These are phyloP conservation scores for Venustoraphidia nigricollis DNA, from an alignment of 2,888 invertebrate genomes.

Conservation along the genomic window DNA sequence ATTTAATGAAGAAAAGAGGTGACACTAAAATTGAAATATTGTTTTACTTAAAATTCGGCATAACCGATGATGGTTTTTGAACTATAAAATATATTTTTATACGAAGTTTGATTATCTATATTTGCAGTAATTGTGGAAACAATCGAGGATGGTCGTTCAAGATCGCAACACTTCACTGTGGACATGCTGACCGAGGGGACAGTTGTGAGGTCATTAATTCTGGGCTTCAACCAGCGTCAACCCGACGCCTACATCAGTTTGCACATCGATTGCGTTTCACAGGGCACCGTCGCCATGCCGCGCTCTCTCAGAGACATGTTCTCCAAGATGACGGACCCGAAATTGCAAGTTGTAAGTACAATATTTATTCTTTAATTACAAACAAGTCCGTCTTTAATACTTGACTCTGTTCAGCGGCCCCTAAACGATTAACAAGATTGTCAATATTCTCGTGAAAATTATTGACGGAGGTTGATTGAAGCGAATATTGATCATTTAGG, in stretches of 20 bases:
- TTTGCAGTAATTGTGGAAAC: constrained; percentile 50
- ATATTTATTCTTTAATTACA: not conserved
- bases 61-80: too few species aligned
- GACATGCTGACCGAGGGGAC: constrained; percentile 36
- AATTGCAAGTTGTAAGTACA: constrained; percentile 39
- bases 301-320: constrained; percentile 40
- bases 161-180: constrained; percentile 44
- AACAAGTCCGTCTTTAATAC: too few species aligned
- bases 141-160: constrained; percentile 37
- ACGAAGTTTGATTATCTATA: constrained; percentile 1
- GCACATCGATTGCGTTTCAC: constrained; percentile 45
- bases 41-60: too few species aligned
- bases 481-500: too few species aligned
- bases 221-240: constrained; percentile 35
- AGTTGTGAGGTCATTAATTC: constrained; percentile 37
- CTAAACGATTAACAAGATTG: too few species aligned
- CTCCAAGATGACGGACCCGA: constrained; percentile 32
- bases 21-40: too few species aligned
- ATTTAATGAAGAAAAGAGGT: too few species aligned
- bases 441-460: too few species aligned
- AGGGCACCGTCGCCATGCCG: constrained; percentile 45
- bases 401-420: too few species aligned
- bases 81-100: too few species aligned
- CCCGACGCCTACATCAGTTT: constrained; percentile 43
- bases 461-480: too few species aligned